Base-by-base conservation (phyloP, 2,113 vertebrate species). In the Chloropsis hardwickii region DNA sequence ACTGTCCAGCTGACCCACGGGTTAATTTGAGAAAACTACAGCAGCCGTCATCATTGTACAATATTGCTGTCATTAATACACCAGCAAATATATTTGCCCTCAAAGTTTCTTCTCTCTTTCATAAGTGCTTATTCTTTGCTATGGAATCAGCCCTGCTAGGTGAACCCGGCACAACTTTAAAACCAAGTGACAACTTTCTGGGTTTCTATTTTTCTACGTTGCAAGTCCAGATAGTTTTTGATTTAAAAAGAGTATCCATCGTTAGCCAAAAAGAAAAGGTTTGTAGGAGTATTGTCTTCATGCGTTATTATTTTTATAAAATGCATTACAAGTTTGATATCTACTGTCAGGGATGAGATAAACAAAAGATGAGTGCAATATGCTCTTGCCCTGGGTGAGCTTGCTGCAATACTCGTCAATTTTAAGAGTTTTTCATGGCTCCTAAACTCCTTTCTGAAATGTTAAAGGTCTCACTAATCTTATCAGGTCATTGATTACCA, bases 401-500 rank as follows among this genome's bases (percentile, higher is more conserved):
- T 73, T 85, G 61, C 62, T 88, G 91, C 73, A 92, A 94, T 90
- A 76, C 62, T 84, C 4, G 1, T 67, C 92, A 93, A 95, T 97
- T 97, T 90, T 93, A 91, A 93, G 94, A 90, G 80, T 67, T 86
- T 95, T 95, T 95, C 72, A 92, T 96, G 95, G 90, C 77, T 95
- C 62, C 83, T 94, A 66, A 69, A 73, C 80, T 95, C 94, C 93
- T 94, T 83, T 96, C 97, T 97, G 95, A 96, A 91, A 80, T 95
- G 94, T 96, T 96, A 97, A 92, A 89, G 87, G 93, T 95, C 94
- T 97, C 90, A 54, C 94, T 96, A 94, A 96, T 97, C 97, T 98
- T 98, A 98, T 98, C 98, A 98, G 96, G 29, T 96, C 60, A 58
- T 96, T 98, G 98, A 97, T 97, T 98, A 91, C 97, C 88, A 94